Percentiles rank a stretch among this genome's conserved stretches.
These are phyloP conservation scores for Hypomecis atomaria DNA, from an alignment of 2,888 invertebrate genomes.

Conservation along the genomic window DNA sequence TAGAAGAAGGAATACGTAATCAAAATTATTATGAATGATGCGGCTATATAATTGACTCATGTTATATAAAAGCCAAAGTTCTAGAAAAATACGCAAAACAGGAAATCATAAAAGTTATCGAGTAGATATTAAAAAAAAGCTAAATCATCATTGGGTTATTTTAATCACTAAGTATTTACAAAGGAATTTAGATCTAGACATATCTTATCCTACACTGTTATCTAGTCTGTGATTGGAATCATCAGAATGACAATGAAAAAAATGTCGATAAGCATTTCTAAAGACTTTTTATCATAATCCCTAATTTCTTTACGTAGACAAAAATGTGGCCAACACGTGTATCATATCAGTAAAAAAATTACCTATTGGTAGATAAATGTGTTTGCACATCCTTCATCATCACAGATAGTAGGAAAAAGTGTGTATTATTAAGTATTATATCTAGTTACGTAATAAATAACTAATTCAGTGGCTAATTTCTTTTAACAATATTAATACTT, in stretches of 20 bases:
- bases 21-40: too few relatives aligned
- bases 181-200: neutral
- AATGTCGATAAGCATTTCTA: neutral
- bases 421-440: too few relatives aligned
- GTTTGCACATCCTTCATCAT: neutral
- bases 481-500: constrained; percentile 42
- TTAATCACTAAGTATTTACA: neutral
- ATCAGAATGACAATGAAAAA: constrained; percentile 10
- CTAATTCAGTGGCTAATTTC: constrained; percentile 11
- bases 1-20: too few relatives aligned
- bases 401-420: too few relatives aligned
- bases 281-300: constrained; percentile 2
- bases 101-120: neutral
- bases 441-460: neutral
- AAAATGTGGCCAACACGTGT: neutral
- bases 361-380: neutral
- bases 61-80: too few relatives aligned
- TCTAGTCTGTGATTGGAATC: neutral
- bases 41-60: too few relatives aligned
- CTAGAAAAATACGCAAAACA: too few relatives aligned
- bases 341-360: constrained; percentile 8
- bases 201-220: neutral
- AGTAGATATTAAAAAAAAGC: neutral
- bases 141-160: neutral
- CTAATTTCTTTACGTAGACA: constrained; percentile 1